Evolutionary conservation across 1,140 invertebrate genomes (phyloP), one percentile per base, ranked within the genome.

Genomic region (Heliconius hermathena): DNA sequence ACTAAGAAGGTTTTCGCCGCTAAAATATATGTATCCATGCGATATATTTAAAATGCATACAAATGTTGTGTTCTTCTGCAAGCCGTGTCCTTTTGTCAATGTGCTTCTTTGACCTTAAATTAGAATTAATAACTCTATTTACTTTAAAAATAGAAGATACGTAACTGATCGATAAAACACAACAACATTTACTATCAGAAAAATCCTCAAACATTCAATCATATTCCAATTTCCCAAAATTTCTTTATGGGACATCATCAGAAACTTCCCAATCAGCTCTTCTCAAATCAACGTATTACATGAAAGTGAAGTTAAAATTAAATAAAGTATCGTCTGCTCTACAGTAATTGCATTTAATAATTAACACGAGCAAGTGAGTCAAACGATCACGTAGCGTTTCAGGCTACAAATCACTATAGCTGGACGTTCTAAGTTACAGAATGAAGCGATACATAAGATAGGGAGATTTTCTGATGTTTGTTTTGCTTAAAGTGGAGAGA

Each of bases 301-400:
- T 66, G 60, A 66, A 66, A 66, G 60, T 66, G 22, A 66, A 66
- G 60, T 66, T 22, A 1, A 72, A 22, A 26, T 71, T 76, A 41
- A 78, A 81, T 81, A 78, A 78, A 81, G 78, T 70, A 77, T 74
- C 6, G 29, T 73, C 54, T 70, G 76, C 73, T 74, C 57, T 78
- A 29, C 72, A 60, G 72, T 81, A 79, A 79, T 77, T 83, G 75
- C 60, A 84, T 90, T 90, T 89, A 90, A 92, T 91, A 89, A 92
- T 92, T 90, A 91, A 90, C 89, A 88, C 81, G 79, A 77, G 72
- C 80, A 82, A 90, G 85, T 88, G 88, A 88, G 88, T 90, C 85
- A 87, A 86, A 84, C 85, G 85, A 91, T 89, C 88, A 89, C 84
- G 81, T 82, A 79, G 83, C 85, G 79, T 78, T 84, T 81, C 85